phyloP scores from a whole-genome alignment of 2,797 vertebrate species.

The Xenentodon cancila region DNA sequence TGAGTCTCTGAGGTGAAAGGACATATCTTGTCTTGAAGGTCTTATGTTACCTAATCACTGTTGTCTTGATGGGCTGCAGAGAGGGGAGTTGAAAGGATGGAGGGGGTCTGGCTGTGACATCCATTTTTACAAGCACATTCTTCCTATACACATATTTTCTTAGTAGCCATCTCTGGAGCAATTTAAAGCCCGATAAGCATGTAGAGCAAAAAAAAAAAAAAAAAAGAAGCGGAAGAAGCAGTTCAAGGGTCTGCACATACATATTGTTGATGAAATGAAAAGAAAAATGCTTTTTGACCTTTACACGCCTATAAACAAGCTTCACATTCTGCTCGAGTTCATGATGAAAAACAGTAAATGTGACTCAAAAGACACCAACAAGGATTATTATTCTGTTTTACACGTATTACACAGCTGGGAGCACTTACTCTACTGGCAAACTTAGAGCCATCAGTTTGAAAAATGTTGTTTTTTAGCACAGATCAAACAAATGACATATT shows the following conservation, averaged over 20 bases:
- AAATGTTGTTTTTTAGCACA: too few species aligned
- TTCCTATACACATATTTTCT: conserved; percentile 33
- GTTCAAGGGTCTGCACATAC: conserved; percentile 14
- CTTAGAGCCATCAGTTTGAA: too few species aligned
- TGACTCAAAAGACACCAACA: too few species aligned
- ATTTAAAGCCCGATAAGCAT: not conserved
- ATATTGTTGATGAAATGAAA: conserved; percentile 1
- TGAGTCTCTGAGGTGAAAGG: conserved; percentile 41
- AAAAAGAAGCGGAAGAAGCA: not conserved
- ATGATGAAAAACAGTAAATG: too few species aligned
- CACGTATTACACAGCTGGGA: too few species aligned
- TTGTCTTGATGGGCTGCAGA: conserved; percentile 26
- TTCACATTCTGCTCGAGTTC: too few species aligned
- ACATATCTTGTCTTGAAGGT: conserved; percentile 18
- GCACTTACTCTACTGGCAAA: too few species aligned
- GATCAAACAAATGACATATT: too few species aligned
- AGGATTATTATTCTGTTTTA: too few species aligned
- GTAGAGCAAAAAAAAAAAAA: conserved; percentile 4
- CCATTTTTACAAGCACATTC: conserved; percentile 6
- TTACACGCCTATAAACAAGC: too few species aligned
- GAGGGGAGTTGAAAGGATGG: conserved; percentile 18
- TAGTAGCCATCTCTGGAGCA: not conserved
- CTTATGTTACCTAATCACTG: conserved; percentile 34
- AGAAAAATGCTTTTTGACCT: too few species aligned
- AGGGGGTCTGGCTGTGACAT: conserved; percentile 18